phyloP scores from a whole-genome alignment of 1,140 invertebrate genomes.

The Diorhabda sublineata region DNA sequence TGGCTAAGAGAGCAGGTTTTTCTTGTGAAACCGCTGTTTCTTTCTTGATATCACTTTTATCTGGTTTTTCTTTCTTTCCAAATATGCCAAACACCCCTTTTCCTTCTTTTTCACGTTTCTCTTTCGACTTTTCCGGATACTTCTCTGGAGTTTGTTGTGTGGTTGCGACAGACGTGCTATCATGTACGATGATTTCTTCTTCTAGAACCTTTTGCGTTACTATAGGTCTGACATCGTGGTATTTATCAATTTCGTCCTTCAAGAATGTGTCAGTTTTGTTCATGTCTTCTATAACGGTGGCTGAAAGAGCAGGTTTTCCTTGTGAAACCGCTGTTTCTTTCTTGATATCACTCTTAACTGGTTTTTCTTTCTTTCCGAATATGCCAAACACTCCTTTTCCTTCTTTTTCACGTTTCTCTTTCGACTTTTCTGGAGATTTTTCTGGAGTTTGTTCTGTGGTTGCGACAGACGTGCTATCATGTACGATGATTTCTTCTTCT shows the following conservation, averaged over 20 bases:
- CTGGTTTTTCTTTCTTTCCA: constrained; percentile 21
- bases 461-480: too few relatives aligned
- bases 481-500: neutral
- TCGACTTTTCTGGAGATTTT: too few relatives aligned
- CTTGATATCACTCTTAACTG: constrained; percentile 8
- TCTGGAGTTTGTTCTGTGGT: neutral
- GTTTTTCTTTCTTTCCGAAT: constrained; percentile 17
- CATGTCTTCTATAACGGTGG: constrained; percentile 13
- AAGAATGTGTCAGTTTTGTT: constrained; percentile 15
- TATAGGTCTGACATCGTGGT: constrained; percentile 20
- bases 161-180: neutral
- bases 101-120: constrained; percentile 14
- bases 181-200: neutral
- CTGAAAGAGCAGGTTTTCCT: constrained; percentile 15
- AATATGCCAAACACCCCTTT: constrained; percentile 20
- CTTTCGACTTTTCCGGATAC: too few relatives aligned
- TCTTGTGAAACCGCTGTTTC: constrained; percentile 4
- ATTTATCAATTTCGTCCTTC: constrained; percentile 22
- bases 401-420: constrained; percentile 16
- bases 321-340: constrained; percentile 5
- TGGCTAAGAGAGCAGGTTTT: constrained; percentile 18
- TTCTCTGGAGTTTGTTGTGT: neutral
- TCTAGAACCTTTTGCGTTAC: neutral
- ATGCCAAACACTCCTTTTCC: constrained; percentile 21
- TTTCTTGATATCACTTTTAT: constrained; percentile 12